Conservation (phyloP, 2,888 invertebrate genomes). For the Myathropa florea region DNA sequence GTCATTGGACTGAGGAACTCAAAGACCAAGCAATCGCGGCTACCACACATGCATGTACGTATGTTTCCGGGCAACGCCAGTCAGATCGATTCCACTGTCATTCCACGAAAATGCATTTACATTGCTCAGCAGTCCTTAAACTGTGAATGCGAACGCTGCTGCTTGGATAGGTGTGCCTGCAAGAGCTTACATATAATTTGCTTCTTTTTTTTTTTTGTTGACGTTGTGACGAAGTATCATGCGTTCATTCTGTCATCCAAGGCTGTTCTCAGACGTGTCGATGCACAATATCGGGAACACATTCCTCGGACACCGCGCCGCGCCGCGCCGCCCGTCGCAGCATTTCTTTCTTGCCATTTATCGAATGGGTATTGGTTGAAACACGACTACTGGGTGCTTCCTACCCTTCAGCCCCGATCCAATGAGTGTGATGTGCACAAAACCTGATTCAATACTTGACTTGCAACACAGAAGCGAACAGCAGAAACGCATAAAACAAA, state of each 20-base stretch:
- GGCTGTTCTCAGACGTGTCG: conserved; percentile 54
- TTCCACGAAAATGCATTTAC: conserved; percentile 56
- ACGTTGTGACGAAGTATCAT: conserved; percentile 17
- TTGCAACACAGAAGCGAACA: conserved; percentile 66
- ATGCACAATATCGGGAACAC: conserved; percentile 60
- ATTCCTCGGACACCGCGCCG: conserved; percentile 13
- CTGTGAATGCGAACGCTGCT: background rate
- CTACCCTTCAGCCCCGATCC: conserved; percentile 52
- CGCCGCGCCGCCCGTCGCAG: conserved; percentile 4
- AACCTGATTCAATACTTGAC: conserved; percentile 65
- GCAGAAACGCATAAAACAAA: conserved; percentile 39
- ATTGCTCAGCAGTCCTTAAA: conserved; percentile 57
- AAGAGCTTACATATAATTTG: background rate
- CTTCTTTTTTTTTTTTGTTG: conserved; percentile 1
- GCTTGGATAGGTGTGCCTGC: background rate
- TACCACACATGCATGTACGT: background rate
- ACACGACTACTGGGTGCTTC: conserved; percentile 53
- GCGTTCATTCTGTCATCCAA: conserved; percentile 50
- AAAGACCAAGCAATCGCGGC: background rate
- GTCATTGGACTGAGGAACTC: conserved; percentile 56
- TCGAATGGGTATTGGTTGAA: conserved; percentile 71
- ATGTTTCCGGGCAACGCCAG: conserved; percentile 59
- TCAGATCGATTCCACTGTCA: conserved; percentile 49
- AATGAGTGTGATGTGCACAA: conserved; percentile 51
- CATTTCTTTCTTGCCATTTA: conserved; percentile 5